These are phyloP conservation scores for Bostrychus sinensis DNA, from an alignment of 2,113 vertebrate genomes.

Conservation along the genomic window DNA sequence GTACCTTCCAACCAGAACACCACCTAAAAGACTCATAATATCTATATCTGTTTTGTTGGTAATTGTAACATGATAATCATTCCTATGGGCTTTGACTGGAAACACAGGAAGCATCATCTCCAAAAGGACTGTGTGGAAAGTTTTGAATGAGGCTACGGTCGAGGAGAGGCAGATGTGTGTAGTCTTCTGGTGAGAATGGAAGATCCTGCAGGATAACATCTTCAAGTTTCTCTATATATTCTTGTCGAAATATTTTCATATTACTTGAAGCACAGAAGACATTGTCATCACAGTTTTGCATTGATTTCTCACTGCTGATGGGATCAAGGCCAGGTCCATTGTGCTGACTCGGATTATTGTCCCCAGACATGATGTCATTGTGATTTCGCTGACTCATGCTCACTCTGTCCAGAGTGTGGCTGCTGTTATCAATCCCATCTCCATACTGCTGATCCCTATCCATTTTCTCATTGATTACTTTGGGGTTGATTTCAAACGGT, in stretches of 20 bases:
- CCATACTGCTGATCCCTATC: neutral
- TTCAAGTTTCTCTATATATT: conserved; percentile 45
- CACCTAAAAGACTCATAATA: neutral
- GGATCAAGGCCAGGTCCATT: neutral
- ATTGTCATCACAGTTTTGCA: neutral
- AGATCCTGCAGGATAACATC: conserved; percentile 45
- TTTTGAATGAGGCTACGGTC: neutral
- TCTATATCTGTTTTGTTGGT: neutral
- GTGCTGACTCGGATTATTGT: neutral
- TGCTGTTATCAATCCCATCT: neutral
- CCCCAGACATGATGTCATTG: neutral
- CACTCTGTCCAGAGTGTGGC: neutral
- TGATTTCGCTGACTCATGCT: conserved; percentile 16
- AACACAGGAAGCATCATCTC: neutral
- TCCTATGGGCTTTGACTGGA: neutral
- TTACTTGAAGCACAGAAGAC: neutral
- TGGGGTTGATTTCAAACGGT: neutral
- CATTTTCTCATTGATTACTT: neutral
- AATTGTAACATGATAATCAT: neutral
- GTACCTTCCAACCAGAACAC: neutral
- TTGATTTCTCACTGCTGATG: neutral
- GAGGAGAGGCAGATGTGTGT: conserved; percentile 15
- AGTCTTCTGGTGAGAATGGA: conserved; percentile 58
- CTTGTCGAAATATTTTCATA: neutral
- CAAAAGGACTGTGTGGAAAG: conserved; percentile 11